Evolutionary conservation across 2,888 invertebrate species (phyloP), one percentile per base, ranked within the genome.

Genomic region (Rhagium mordax): DNA sequence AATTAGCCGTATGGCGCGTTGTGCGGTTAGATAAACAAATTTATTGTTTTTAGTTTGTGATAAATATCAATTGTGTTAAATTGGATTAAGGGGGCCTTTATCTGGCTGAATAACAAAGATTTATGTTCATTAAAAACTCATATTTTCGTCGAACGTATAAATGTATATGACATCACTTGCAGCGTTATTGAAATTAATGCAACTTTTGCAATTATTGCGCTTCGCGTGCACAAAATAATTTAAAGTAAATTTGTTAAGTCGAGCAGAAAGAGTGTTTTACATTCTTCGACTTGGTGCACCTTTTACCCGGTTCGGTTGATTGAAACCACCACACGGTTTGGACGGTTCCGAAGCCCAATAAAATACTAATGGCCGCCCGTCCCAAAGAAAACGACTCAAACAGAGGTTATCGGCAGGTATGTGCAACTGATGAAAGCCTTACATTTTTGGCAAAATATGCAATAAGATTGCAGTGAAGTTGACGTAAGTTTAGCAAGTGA

Each of bases 11-110:
- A n/a, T 33, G 27, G 29, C 27, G 59, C 55, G 65, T 41, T 53
- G 29, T 65, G 53, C 21, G 47, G 47, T 16, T 29, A 21, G 33
- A 66, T 66, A 53, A 66, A 66, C 33, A 53, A 66, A 64, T 49
- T 66, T 66, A 66, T 57, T 33, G 41, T 67, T 67, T 67, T 67
- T 47, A 57, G 55, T 57, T 67, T 47, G 67, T 33, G 76, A 76
- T 74, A 74, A 76, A 65, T 72, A 70, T 71, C 67, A 71, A 73
- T 77, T 74, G 72, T 66, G 71, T 71, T 64, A 70, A 74, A 73
- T 71, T 74, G 71, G 73, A 77, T 77, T 71, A 71, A 72, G 55
- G 67, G 66, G 67, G 47, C 70, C 59, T 71, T 70, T 62, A 74
- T 76, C 70, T 60, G 61, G 33, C 62, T 67, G 48, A 68, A 68